A percentile compares a stretch with the other conserved stretches of the same genome.
phyloP scores from a whole-genome alignment of 2,888 invertebrate species.

The Chrysina gloriosa region DNA sequence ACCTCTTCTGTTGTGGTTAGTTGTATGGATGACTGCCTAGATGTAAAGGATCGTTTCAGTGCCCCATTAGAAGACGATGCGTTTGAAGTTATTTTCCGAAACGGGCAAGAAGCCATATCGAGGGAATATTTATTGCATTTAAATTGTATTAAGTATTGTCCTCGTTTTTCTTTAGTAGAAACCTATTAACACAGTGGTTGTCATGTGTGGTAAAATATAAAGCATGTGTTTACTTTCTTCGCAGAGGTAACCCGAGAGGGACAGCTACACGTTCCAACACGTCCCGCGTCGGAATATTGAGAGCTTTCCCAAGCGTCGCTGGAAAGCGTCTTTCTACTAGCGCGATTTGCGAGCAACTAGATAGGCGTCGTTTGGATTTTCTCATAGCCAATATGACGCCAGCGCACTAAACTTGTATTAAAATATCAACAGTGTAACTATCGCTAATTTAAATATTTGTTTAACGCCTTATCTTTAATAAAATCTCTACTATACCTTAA shows the following conservation, averaged over 20 bases:
- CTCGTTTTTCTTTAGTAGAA: conserved; percentile 1
- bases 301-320: conserved; percentile 13
- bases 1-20: conserved; percentile 70
- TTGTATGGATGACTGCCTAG: conserved; percentile 75
- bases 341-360: conserved; percentile 45
- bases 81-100: conserved; percentile 69
- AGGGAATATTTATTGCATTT: conserved; percentile 42
- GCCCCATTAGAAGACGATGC: conserved; percentile 68
- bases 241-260: background rate
- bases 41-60: conserved; percentile 59
- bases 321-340: conserved; percentile 38
- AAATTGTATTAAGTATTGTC: conserved; percentile 26
- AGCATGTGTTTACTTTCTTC: background rate
- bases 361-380: conserved; percentile 44
- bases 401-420: conserved; percentile 44
- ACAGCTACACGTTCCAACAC: background rate
- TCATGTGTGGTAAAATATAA: conserved; percentile 22
- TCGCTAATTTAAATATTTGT: conserved; percentile 24
- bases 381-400: conserved; percentile 45
- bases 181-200: background rate
- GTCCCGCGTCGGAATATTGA: conserved; percentile 13
- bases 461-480: background rate
- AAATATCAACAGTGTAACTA: conserved; percentile 9
- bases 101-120: conserved; percentile 67
- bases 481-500: background rate